These are phyloP conservation scores for Syngnathus floridae DNA, from an alignment of 2,113 vertebrate species.

Conservation along the genomic window DNA sequence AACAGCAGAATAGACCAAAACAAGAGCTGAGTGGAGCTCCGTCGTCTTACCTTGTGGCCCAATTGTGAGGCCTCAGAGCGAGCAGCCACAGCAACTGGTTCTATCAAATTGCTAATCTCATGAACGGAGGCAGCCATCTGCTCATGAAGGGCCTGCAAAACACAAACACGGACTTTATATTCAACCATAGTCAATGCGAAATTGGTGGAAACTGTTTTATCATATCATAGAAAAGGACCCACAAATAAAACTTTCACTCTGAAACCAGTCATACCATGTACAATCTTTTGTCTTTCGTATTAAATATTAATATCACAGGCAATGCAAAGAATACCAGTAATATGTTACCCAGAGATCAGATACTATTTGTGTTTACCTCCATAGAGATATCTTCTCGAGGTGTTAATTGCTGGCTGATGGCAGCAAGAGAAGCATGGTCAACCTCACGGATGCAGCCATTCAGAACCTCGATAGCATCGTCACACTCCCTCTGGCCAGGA, in stretches of 20 bases:
- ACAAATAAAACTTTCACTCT: neutral
- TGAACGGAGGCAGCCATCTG: conserved; percentile 96
- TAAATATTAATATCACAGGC: neutral
- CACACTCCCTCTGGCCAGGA: conserved; percentile 92
- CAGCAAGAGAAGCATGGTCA: conserved; percentile 91
- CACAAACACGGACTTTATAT: neutral
- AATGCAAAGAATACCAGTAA: neutral
- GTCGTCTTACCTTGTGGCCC: conserved; percentile 85
- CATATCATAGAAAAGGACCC: neutral
- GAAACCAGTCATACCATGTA: too few species aligned
- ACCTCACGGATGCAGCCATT: conserved; percentile 89
- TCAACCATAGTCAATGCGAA: too few species aligned
- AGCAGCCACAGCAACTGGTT: conserved; percentile 85
- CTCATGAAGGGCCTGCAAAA: conserved; percentile 82
- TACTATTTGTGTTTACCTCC: conserved; percentile 73
- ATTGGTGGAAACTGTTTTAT: neutral
- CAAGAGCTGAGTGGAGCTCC: neutral
- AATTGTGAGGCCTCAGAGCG: conserved; percentile 89
- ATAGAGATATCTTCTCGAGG: conserved; percentile 91
- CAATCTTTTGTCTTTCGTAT: neutral
- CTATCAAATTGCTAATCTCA: conserved; percentile 92
- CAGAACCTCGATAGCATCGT: conserved; percentile 88
- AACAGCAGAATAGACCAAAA: neutral
- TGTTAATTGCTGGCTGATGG: conserved; percentile 91
- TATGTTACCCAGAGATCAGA: neutral